Base-by-base conservation (phyloP, 2,888 invertebrate species). In the Spisula solida region DNA sequence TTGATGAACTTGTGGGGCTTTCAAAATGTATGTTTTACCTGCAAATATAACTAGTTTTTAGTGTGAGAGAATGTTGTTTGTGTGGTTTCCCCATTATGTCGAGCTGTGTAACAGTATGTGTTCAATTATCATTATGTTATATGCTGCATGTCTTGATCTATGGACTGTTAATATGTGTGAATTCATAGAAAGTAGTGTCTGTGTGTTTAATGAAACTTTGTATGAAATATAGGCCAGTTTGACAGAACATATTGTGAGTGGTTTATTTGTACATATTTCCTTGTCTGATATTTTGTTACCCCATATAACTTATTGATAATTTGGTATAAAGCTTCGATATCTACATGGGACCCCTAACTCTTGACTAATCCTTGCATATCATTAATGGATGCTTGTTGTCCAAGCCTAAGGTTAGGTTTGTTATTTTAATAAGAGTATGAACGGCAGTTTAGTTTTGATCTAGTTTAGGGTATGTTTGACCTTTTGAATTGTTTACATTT, bases 1-100 rank as follows among this genome's bases (percentile, higher is more conserved):
- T 25, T 66, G 25, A 66, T 66, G 25, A 25, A 66, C 25, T 66
- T 66, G 60, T 66, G n/a, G 60, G 60, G 60, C 60, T 66, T 66
- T 66, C 60, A 66, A 25, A 25, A 8, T 25, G 56, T 56, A 56
- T 56, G n/a, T 6, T 25, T 66, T 25, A 25, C n/a, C 10, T 66
- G 60, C n/a, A 66, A 66, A 10, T 66, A 5, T 10, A 25, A 6
- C 25, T n/a, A 25, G 60, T 12, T 66, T 41, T 25, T 66, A 25
- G 20, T 66, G 10, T 66, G 60, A 66, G 60, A 66, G 60, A 25
- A n/a, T 66, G 25, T 25, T 25, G 25, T 66, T 66, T 66, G 60
- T 66, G n/a, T 47, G 47, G 6, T 16, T 51, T 16, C 25, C 25
- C 60, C 25, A n/a, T n/a, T 6, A 25, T 66, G 60, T 66, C 12